phyloP scores from a whole-genome alignment of 2,888 invertebrate species.

The Myopa testacea region DNA sequence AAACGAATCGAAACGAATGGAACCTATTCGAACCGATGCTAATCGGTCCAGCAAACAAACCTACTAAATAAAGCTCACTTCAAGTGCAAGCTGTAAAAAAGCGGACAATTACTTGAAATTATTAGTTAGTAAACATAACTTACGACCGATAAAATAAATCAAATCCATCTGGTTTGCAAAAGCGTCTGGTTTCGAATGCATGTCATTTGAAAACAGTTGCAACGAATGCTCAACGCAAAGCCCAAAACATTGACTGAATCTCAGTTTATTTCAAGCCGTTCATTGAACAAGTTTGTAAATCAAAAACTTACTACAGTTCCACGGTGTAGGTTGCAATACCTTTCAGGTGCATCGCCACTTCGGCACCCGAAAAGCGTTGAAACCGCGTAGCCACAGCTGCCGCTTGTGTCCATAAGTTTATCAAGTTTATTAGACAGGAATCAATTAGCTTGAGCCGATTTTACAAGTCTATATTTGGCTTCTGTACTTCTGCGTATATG shows the following conservation, averaged over 20 bases:
- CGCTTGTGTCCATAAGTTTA: slow-evolving; percentile 19
- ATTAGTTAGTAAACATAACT: not conserved
- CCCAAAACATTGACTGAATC: not conserved
- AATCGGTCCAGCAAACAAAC: not conserved
- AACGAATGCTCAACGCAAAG: not conserved
- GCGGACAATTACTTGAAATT: not conserved
- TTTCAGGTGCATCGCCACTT: slow-evolving; percentile 10
- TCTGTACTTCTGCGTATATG: slow-evolving; percentile 11
- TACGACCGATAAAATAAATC: slow-evolving; percentile 12
- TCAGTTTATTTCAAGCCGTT: not conserved
- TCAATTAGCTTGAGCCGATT: slow-evolving; percentile 37
- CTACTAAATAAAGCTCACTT: not conserved
- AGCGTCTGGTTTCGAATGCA: not conserved
- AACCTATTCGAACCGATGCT: too few relatives aligned
- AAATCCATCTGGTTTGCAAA: not conserved
- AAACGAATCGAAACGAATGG: too few relatives aligned
- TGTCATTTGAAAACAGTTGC: not conserved
- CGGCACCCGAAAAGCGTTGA: not conserved
- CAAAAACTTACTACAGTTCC: not conserved
- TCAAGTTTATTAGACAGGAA: slow-evolving; percentile 37
- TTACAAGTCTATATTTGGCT: slow-evolving; percentile 27
- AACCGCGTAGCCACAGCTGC: slow-evolving; percentile 3
- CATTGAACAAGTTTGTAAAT: slow-evolving; percentile 20
- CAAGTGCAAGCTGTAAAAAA: not conserved
- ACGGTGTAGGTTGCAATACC: not conserved